These are phyloP conservation scores for Stictonetta naevosa DNA, from an alignment of 2,113 vertebrate species.

Conservation along the genomic window DNA sequence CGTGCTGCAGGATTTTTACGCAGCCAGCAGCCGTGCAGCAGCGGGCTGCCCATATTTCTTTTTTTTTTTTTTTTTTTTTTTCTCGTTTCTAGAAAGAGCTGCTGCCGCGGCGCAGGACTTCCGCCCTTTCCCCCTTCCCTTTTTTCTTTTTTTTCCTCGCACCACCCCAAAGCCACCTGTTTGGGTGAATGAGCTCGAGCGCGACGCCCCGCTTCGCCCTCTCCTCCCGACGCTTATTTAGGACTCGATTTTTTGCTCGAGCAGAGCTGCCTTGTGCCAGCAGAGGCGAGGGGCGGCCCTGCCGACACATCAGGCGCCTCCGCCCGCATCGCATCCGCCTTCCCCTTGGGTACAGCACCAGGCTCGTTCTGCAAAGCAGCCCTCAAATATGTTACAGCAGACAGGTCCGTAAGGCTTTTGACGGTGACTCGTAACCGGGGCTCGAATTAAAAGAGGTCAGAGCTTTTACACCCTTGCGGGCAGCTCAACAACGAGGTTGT, in stretches of 20 bases:
- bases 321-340: not conserved
- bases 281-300: too few species aligned
- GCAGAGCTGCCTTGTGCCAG: not conserved
- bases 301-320: too few species aligned
- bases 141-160: too few species aligned
- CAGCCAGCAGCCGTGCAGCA: not conserved
- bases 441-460: not conserved
- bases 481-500: not conserved
- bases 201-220: accelerated
- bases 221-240: not conserved
- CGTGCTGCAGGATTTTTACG: not conserved
- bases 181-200: not conserved
- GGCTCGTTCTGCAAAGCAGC: not conserved
- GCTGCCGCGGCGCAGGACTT: not conserved
- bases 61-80: too few species aligned
- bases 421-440: too few species aligned
- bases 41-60: not conserved
- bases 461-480: not conserved
- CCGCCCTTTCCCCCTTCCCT: not conserved
- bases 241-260: accelerated
- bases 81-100: not conserved
- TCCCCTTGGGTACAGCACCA: too few species aligned
- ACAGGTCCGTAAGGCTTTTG: too few species aligned
- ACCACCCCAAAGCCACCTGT: not conserved
- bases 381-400: not conserved